A percentile compares a stretch with the other conserved stretches of the same genome.
Conservation (phyloP, 2,888 invertebrate genomes). For the Liopterus haemorrhoidalis region DNA sequence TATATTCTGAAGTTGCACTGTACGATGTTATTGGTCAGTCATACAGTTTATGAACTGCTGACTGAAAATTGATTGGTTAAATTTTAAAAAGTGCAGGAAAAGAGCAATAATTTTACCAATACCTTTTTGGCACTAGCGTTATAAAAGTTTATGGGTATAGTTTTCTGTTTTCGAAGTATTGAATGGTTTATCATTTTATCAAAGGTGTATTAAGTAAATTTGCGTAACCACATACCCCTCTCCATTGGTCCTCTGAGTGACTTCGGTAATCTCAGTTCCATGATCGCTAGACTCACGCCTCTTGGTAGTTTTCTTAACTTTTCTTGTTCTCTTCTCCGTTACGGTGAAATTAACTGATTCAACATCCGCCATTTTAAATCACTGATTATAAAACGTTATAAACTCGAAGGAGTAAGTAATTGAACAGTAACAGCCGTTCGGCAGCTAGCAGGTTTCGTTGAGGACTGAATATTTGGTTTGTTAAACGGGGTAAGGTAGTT, state of each 20-base stretch:
- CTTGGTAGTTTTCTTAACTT: slow-evolving; percentile 83
- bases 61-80: no score
- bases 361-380: slow-evolving; percentile 72
- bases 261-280: slow-evolving; percentile 67
- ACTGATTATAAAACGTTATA: background rate
- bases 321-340: slow-evolving; percentile 78
- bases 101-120: no score
- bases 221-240: slow-evolving; percentile 89
- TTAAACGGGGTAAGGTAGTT: slow-evolving; percentile 38
- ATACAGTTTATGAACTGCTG: no score
- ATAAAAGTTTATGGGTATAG: no score
- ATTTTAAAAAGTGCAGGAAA: no score
- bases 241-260: slow-evolving; percentile 69
- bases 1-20: no score
- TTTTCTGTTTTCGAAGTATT: no score
- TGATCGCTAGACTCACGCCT: slow-evolving; percentile 71
- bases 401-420: slow-evolving; percentile 31
- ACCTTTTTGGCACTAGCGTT: no score
- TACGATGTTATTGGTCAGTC: no score
- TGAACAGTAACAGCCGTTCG: no score
- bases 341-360: slow-evolving; percentile 80
- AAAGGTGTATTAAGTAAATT: no score
- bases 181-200: no score
- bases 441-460: slow-evolving; percentile 7
- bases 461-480: slow-evolving; percentile 39